A percentile compares a stretch with the other conserved stretches of the same genome.
phyloP scores from a whole-genome alignment of 2,797 vertebrate species.

The Pangasius macronema region DNA sequence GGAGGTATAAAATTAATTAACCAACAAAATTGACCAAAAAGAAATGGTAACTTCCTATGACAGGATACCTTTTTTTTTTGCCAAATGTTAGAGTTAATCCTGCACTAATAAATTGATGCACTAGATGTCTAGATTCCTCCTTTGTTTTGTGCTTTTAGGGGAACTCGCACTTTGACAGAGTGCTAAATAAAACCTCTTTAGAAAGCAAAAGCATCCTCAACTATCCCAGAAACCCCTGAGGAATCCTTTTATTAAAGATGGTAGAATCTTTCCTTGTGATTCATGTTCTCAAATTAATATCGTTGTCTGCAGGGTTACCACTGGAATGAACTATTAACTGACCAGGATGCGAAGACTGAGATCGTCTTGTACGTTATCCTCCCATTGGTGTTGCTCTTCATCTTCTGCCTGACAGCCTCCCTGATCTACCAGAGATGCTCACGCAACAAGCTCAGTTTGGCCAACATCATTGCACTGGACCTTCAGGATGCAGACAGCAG shows the following conservation, averaged over 20 bases:
- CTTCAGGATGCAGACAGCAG: constrained; percentile 64
- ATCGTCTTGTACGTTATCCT: constrained; percentile 65
- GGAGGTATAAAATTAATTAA: not conserved
- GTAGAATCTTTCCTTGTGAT: not conserved
- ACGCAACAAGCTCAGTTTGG: constrained; percentile 63
- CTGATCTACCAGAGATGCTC: constrained; percentile 61
- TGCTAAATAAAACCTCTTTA: not conserved
- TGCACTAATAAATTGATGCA: not conserved
- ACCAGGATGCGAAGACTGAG: constrained; percentile 53
- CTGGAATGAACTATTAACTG: constrained; percentile 60
- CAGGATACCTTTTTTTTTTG: not conserved
- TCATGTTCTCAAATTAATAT: not conserved
- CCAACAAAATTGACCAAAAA: not conserved
- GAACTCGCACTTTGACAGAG: not conserved
- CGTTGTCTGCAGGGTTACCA: constrained; percentile 55
- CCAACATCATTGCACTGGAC: constrained; percentile 67
- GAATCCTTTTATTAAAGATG: not conserved
- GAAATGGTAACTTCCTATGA: not conserved
- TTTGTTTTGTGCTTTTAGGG: not conserved
- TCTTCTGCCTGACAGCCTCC: constrained; percentile 58
- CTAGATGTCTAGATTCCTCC: not conserved
- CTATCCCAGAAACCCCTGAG: not conserved
- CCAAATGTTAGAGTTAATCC: not conserved
- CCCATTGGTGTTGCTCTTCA: constrained; percentile 55
- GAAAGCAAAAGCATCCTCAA: not conserved